A percentile compares a stretch with the other conserved stretches of the same genome.
These are phyloP conservation scores for Saccostrea glomerata DNA, from an alignment of 1,140 invertebrate genomes.

Conservation along the genomic window DNA sequence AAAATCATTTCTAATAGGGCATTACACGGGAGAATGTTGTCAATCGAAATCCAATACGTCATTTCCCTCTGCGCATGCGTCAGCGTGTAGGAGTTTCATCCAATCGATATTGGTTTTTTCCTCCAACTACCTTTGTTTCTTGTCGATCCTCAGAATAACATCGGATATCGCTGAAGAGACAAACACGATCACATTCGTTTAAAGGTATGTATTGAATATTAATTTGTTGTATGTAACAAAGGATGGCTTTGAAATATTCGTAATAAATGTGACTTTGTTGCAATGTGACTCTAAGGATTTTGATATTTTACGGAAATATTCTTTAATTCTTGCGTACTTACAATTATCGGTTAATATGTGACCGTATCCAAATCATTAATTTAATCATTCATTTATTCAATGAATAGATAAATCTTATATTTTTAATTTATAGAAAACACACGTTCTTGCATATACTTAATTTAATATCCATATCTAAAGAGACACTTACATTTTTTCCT, in stretches of 20 bases:
- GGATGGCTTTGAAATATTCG: background rate
- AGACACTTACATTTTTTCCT: no score
- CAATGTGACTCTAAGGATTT: background rate
- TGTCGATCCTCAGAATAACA: conserved; percentile 2
- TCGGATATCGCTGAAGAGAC: background rate
- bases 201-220: background rate
- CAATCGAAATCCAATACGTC: conserved; percentile 30
- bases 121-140: background rate
- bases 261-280: background rate
- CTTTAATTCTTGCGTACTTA: no score
- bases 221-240: background rate
- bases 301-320: background rate
- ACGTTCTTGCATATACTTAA: no score
- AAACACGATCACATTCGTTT: background rate
- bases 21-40: background rate
- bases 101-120: conserved; percentile 28
- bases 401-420: no score
- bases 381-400: no score
- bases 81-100: conserved; percentile 10
- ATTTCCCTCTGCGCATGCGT: background rate
- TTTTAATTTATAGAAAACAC: no score
- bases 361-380: no score
- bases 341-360: no score
- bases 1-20: conserved; percentile 18
- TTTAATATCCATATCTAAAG: no score